Evolutionary conservation across 2,797 vertebrate genomes (phyloP).

Genomic region (Amazona ochrocephala): DNA sequence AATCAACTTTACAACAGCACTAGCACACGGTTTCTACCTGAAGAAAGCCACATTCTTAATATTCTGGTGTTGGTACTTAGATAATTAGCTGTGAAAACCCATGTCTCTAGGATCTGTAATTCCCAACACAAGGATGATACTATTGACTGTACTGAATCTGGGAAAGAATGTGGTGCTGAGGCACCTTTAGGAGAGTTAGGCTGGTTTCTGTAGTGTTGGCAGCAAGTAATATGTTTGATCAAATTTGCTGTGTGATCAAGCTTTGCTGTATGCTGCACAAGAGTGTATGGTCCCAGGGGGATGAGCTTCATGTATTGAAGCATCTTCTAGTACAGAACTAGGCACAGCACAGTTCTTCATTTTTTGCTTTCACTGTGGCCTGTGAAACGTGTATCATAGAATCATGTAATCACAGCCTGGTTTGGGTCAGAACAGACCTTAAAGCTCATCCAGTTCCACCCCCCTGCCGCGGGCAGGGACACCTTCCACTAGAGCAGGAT

Average conservation of each 20-base stretch:
- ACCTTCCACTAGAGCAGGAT: neutral
- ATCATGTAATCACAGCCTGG: neutral
- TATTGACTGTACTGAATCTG: neutral
- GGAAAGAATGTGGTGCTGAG: neutral
- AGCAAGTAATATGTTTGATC: neutral
- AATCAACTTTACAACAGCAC: neutral
- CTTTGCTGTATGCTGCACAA: neutral
- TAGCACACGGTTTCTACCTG: neutral
- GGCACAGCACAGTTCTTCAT: neutral
- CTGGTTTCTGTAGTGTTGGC: neutral
- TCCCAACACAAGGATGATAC: neutral
- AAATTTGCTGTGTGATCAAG: neutral
- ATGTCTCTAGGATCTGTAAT: neutral
- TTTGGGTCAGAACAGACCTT: neutral
- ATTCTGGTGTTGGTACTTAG: neutral
- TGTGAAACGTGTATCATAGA: neutral
- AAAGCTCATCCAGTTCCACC: neutral
- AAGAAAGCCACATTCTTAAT: neutral
- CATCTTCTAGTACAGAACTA: neutral
- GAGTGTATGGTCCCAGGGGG: neutral
- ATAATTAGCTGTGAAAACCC: neutral
- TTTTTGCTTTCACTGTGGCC: neutral
- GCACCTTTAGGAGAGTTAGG: neutral
- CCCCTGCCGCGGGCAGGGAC: neutral
- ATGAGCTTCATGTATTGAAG: neutral